Percentiles rank a stretch among this genome's conserved stretches.
Evolutionary conservation across 2,113 vertebrate genomes (phyloP).

Genomic region (Aramus guarauna): DNA sequence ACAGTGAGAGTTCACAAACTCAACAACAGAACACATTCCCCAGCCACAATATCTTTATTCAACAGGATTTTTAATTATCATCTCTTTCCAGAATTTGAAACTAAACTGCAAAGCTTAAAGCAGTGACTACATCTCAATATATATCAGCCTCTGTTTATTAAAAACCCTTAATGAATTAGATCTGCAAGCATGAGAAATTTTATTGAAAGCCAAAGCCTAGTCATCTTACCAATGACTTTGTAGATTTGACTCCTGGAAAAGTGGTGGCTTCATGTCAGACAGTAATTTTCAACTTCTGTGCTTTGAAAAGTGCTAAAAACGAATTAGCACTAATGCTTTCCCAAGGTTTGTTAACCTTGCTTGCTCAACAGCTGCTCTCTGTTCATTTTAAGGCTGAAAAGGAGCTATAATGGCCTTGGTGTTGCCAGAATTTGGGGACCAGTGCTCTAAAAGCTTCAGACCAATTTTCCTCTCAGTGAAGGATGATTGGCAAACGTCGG

Average conservation of each 20-base stretch:
- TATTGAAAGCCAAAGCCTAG: constrained; percentile 28
- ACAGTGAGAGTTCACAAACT: neutral
- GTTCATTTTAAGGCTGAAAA: constrained; percentile 61
- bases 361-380: constrained; percentile 66
- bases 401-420: constrained; percentile 16
- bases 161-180: constrained; percentile 10
- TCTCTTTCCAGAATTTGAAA: neutral
- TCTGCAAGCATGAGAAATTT: neutral
- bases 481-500: constrained; percentile 55
- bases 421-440: constrained; percentile 40
- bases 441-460: constrained; percentile 20
- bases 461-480: constrained; percentile 30
- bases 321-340: constrained; percentile 51
- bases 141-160: neutral
- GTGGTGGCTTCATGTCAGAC: constrained; percentile 4
- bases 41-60: neutral
- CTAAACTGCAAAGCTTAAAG: constrained; percentile 16
- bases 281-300: constrained; percentile 47
- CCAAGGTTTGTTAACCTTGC: constrained; percentile 72
- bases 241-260: constrained; percentile 34
- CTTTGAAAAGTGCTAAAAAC: constrained; percentile 53
- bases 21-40: neutral
- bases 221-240: constrained; percentile 34
- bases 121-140: neutral
- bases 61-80: neutral